A percentile compares a stretch with the other conserved stretches of the same genome.
Conservation (phyloP, 37 sponge, comb jelly and placozoan genomes). For the Chondrosia reniformis region DNA sequence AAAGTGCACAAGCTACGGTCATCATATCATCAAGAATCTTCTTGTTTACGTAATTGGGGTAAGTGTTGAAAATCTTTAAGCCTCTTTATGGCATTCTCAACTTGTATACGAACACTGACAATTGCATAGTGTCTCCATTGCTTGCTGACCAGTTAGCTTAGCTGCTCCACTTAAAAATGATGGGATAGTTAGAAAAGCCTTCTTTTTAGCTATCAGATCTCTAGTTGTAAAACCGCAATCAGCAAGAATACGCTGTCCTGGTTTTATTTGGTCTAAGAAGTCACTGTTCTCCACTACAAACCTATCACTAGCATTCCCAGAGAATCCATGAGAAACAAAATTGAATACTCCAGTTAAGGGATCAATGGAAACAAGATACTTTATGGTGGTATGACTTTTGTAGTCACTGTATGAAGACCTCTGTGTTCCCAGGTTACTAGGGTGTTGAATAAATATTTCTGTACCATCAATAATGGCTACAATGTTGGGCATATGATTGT, state of each 20-base stretch:
- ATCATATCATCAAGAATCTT: conserved; percentile 41
- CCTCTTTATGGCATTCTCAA: conserved; percentile 26
- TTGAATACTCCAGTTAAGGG: not conserved
- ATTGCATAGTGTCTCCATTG: conserved; percentile 7
- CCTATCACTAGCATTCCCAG: conserved; percentile 15
- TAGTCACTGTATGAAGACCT: conserved; percentile 1
- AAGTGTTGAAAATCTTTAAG: conserved; percentile 29
- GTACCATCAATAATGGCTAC: conserved; percentile 15
- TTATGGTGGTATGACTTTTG: conserved; percentile 9
- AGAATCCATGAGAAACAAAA: conserved; percentile 12
- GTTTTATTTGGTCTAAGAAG: not conserved
- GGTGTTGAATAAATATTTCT: conserved; percentile 3
- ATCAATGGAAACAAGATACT: not conserved
- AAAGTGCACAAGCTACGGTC: conserved; percentile 28
- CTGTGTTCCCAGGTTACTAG: not conserved
- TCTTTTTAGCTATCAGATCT: conserved; percentile 11
- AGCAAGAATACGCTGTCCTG: conserved; percentile 20
- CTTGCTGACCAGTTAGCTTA: conserved; percentile 2
- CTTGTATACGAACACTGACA: conserved; percentile 15
- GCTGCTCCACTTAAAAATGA: conserved; percentile 8
- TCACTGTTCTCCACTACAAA: conserved; percentile 11
- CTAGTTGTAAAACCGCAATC: conserved; percentile 19
- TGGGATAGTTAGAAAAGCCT: conserved; percentile 21
- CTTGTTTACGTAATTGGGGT: conserved; percentile 19
- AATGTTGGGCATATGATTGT: conserved; percentile 9